These are phyloP conservation scores for Orchestes rusci DNA, from an alignment of 2,888 invertebrate genomes.

Conservation along the genomic window DNA sequence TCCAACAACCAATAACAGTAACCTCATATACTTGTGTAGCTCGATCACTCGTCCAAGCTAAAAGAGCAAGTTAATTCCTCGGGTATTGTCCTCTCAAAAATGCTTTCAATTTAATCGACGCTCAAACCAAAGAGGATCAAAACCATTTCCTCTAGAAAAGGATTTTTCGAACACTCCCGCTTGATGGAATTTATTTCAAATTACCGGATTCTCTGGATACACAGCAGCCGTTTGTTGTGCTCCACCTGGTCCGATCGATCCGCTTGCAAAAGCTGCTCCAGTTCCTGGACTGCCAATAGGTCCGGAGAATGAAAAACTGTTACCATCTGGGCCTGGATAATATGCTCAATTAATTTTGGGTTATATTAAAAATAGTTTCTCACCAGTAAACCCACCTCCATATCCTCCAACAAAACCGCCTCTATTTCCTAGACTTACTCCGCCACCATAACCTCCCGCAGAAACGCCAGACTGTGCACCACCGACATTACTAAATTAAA, in stretches of 20 bases:
- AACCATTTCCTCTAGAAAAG: no score
- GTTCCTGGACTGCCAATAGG: conserved; percentile 18
- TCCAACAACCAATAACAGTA: no score
- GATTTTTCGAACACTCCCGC: no score
- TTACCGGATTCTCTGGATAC: conserved; percentile 56
- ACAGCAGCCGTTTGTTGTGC: conserved; percentile 53
- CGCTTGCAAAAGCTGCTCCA: conserved; percentile 49
- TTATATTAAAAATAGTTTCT: conserved; percentile 1
- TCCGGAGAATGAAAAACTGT: conserved; percentile 21
- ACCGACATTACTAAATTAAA: no score
- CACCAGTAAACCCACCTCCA: conserved; percentile 21
- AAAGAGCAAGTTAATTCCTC: no score
- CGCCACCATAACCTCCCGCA: conserved; percentile 13
- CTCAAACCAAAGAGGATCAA: no score
- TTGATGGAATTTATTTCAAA: no score
- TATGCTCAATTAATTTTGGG: background rate
- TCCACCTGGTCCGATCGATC: conserved; percentile 49
- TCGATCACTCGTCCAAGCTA: no score
- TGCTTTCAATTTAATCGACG: no score
- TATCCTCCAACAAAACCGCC: conserved; percentile 23
- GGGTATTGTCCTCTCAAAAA: no score
- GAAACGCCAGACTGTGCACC: no score
- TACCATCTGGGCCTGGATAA: conserved; percentile 18
- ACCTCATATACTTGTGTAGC: no score
- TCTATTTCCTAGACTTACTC: conserved; percentile 14